A percentile compares a stretch with the other conserved stretches of the same genome.
phyloP scores from a whole-genome alignment of 2,888 invertebrate species.

The Tubiluchus corallicola region DNA sequence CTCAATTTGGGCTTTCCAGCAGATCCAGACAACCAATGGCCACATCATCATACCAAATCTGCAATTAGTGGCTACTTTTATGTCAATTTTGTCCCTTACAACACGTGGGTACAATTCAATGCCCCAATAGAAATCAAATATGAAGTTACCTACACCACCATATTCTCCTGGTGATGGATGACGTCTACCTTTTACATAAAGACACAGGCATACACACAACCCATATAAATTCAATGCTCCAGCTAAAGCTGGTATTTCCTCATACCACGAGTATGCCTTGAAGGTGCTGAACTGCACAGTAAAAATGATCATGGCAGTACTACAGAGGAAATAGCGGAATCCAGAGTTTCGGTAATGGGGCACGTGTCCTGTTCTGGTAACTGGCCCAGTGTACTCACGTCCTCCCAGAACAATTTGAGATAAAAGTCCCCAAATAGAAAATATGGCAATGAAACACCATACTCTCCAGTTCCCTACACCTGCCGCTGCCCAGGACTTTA shows the following conservation, averaged over 20 bases:
- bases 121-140: conserved; percentile 40
- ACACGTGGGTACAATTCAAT: conserved; percentile 38
- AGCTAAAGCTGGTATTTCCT: conserved; percentile 7
- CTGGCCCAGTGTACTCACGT: conserved; percentile 31
- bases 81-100: conserved; percentile 25
- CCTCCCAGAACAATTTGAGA: conserved; percentile 30
- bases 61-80: conserved; percentile 17
- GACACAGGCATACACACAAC: conserved; percentile 12
- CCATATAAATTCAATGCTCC: conserved; percentile 11
- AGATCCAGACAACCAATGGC: conserved; percentile 20
- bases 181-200: conserved; percentile 17
- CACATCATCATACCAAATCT: conserved; percentile 32
- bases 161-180: conserved; percentile 26
- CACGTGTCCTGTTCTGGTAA: conserved; percentile 32
- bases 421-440: conserved; percentile 28
- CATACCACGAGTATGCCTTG: conserved; percentile 11
- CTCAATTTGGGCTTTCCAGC: conserved; percentile 12
- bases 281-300: conserved; percentile 9
- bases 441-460: conserved; percentile 16
- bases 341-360: conserved; percentile 35
- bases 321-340: conserved; percentile 19
- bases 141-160: conserved; percentile 27
- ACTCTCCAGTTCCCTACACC: conserved; percentile 9
- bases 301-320: conserved; percentile 7
- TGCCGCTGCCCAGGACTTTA: not conserved